phyloP scores from a whole-genome alignment of 2,888 invertebrate genomes.

The Thecocarcelia acutangulata region DNA sequence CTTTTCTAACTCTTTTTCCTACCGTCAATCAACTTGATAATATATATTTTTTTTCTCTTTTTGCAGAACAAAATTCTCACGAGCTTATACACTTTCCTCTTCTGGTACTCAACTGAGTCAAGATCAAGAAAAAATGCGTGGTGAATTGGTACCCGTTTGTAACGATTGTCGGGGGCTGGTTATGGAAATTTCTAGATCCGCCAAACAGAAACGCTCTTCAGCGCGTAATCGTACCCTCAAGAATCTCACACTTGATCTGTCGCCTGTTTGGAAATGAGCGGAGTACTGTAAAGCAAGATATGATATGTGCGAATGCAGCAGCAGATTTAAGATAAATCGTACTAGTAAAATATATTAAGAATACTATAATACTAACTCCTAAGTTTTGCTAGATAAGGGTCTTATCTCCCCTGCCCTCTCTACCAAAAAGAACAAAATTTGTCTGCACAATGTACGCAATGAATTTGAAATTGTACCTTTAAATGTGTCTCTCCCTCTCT shows the following conservation, averaged over 20 bases:
- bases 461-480: slow-evolving; percentile 43
- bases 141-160: slow-evolving; percentile 94
- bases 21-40: too few relatives aligned
- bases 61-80: slow-evolving; percentile 84
- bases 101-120: slow-evolving; percentile 81
- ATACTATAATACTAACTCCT: slow-evolving; percentile 10
- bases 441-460: slow-evolving; percentile 22
- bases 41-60: too few relatives aligned
- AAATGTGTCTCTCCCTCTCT: slow-evolving; percentile 11
- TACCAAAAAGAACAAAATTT: background rate
- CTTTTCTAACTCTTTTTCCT: too few relatives aligned
- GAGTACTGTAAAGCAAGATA: slow-evolving; percentile 14
- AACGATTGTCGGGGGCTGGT: slow-evolving; percentile 97
- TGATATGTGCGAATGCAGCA: background rate
- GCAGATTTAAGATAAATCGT: slow-evolving; percentile 12
- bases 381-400: slow-evolving; percentile 1
- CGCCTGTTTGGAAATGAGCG: slow-evolving; percentile 87
- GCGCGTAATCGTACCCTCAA: slow-evolving; percentile 91
- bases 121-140: slow-evolving; percentile 85
- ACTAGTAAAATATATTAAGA: background rate
- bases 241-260: slow-evolving; percentile 91
- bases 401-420: background rate
- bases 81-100: slow-evolving; percentile 83
- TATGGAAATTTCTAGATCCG: slow-evolving; percentile 94
- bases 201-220: slow-evolving; percentile 89